Evolutionary conservation across 2,113 vertebrate genomes (phyloP), one percentile per base, ranked within the genome.

Genomic region (Salvelinus sp.): DNA sequence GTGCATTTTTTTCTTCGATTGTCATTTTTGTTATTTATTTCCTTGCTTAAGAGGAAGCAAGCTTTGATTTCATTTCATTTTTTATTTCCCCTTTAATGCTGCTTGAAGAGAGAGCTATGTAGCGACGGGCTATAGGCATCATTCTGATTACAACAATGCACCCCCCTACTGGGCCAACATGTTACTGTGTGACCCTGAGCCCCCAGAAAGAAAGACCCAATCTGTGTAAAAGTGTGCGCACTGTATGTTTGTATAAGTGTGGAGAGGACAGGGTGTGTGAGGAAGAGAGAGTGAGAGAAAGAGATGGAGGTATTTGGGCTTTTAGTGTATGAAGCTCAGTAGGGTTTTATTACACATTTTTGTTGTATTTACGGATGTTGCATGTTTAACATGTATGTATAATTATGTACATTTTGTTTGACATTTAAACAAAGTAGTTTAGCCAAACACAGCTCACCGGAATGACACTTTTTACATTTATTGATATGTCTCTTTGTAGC

Each of bases 61-160:
- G 64, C 66, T 72, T 25, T 75, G 60, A 16, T 30, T 77, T 79
- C 68, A 71, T 81, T 80, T 48, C 22, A 70, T 76, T 71, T 25
- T 30, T 70, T 73, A 73, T 75, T 67, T 84, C 72, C 82, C 79
- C 76, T 73, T 67, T 72, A 78, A 86, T 82, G 82, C 86, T 87
- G 84, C 80, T 84, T 80, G 82, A 81, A 75, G 77, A 86, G 84
- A 75, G 80, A 82, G 85, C 81, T 74, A 82, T 89, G 88, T 89
- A 89, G 88, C 84, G 73, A 81, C 79, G 82, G 84, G 82, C 82
- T 82, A 86, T 79, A 77, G 79, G 82, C 82, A 83, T 86, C 79
- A 79, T 77, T 86, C 82, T 86, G 81, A 83, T 86, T 83, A 82
- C 77, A 83, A 86, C 84, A 86, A 50, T 48, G 79, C 84, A 82